Base-by-base conservation (phyloP, 2,888 invertebrate genomes). In the Dicyrtomina minuta region DNA sequence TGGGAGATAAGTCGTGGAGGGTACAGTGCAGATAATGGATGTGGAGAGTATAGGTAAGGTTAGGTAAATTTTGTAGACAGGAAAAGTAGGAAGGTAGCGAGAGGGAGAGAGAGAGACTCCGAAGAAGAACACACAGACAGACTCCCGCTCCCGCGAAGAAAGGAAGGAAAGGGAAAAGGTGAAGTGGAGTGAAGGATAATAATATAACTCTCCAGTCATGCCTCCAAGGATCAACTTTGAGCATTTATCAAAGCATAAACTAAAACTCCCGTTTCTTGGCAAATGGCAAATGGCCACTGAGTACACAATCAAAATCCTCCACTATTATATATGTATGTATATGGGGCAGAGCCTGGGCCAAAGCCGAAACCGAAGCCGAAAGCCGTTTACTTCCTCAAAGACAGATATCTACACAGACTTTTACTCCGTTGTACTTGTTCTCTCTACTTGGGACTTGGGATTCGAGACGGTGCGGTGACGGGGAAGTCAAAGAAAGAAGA, bases 171-270 rank as follows among this genome's bases (percentile, higher is more conserved):
- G n/a, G n/a, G n/a, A n/a, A 13, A 76, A 76, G 78, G 76, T 78
- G 78, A 75, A 78, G 74, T 74, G 70, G 74, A 75, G 74, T 77
- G 78, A 75, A 75, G 66, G 78, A 76, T n/a, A n/a, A n/a, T 74
- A 75, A 71, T 71, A 70, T 70, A 68, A 61, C 59, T 56, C 26
- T 17, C 43, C 58, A 66, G 69, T 71, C 74, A 74, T 75, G 78
- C 78, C 77, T 76, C 72, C 60, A 76, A 78, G 78, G 76, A 77
- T 78, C 75, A 78, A 78, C 78, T 78, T 78, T 78, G 72, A 73
- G 75, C 78, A 78, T 78, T 78, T 78, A 78, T 78, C 78, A 78
- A 74, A 74, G 71, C 71, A 74, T 72, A 74, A 74, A 74, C 69
- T 73, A 70, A 56, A 44, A 56, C 61, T 72, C 62, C 51, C 56